Percentiles rank a stretch among this genome's conserved stretches.
Evolutionary conservation across 2,797 vertebrate species (phyloP).

Genomic region (Triplophysa bombifrons): DNA sequence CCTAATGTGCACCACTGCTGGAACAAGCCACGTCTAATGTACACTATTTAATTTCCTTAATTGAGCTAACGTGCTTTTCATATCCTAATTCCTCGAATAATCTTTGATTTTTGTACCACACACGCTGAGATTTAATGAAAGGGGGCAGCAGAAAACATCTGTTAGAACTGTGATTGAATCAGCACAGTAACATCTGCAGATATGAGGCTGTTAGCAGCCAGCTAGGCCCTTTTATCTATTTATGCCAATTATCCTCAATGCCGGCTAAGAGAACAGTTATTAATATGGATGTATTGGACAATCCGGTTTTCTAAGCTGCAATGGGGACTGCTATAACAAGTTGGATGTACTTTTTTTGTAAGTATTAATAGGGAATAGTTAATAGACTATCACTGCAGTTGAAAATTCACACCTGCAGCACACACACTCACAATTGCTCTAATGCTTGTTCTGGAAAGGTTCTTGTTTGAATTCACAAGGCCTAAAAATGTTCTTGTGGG

Average conservation of each 20-base stretch:
- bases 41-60: constrained; percentile 98
- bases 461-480: background rate
- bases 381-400: background rate
- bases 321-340: constrained; percentile 62
- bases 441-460: background rate
- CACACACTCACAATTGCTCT: background rate
- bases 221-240: constrained; percentile 69
- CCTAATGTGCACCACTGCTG: constrained; percentile 83
- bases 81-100: constrained; percentile 93
- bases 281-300: constrained; percentile 69
- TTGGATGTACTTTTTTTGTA: constrained; percentile 61
- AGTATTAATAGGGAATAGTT: background rate
- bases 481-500: background rate
- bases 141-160: constrained; percentile 81
- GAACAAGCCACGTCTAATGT: constrained; percentile 87
- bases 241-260: constrained; percentile 71
- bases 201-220: constrained; percentile 76
- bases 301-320: constrained; percentile 54
- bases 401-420: background rate
- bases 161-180: constrained; percentile 82
- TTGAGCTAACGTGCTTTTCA: constrained; percentile 93
- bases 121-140: constrained; percentile 88
- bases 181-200: constrained; percentile 85
- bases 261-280: constrained; percentile 66
- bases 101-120: constrained; percentile 85